Evolutionary conservation across 2,797 vertebrate species (phyloP), one percentile per base, ranked within the genome.

Genomic region (Caiman crocodilus): DNA sequence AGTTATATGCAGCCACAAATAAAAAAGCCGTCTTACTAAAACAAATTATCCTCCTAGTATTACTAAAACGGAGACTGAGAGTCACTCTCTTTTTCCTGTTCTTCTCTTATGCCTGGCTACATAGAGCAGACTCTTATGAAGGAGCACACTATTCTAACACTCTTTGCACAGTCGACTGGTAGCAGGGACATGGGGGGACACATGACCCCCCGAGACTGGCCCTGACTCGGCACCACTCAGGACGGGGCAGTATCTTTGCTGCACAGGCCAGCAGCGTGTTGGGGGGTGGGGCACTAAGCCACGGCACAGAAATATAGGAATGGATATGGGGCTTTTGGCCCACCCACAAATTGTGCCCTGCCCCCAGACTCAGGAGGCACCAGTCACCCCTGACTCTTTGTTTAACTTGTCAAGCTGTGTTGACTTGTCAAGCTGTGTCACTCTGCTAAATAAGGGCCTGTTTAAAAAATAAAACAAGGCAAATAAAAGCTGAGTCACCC

Each of bases 401-500:
- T 84, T 76, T 82, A 63, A 50, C 67, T 76, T 59, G 8, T 16
- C 35, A 25, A 30, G 63, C 35, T 56, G 25, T 84, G 21, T 35
- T 35, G 35, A 50, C 67, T 76, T 59, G 8, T 16, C 35, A 25
- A 30, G 63, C 35, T 85, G 6, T 9, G 59, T 50, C 67, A 58
- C 58, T 61, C 21, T n/a, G 60, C 21, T 82, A 85, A 15, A 16
- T 57, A 64, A 82, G 74, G 21, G 85, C 17, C 30, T 85, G 12
- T 32, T 87, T 76, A 73, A 86, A 50, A 82, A 90, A 78, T 56
- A 78, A 84, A 89, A 32, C 14, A 20, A 21, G 42, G 42, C 84
- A 93, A 92, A 92, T 50, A 82, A 80, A 93, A 91, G 7, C 64
- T 84, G 69, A 90, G 23, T 76, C 82, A 25, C 14, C 59, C 84